These are phyloP conservation scores for Paraescarpia echinospica DNA, from an alignment of 1,140 invertebrate species.

Conservation along the genomic window DNA sequence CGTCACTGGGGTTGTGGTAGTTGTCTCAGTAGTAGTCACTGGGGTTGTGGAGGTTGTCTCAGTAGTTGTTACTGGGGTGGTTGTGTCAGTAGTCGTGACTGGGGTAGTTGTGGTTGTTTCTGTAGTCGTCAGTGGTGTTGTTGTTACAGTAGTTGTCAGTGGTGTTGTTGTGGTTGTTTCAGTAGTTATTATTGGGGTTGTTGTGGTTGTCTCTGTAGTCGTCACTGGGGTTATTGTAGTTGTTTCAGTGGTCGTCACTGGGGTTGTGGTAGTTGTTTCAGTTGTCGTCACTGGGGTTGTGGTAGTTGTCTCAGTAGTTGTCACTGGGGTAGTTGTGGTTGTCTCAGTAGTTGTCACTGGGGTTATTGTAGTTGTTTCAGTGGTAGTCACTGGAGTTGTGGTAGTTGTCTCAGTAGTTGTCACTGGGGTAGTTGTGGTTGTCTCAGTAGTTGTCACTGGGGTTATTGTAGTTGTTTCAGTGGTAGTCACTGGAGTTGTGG, in stretches of 20 bases:
- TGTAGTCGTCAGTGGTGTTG: background rate
- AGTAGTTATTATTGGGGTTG: background rate
- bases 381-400: background rate
- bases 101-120: background rate
- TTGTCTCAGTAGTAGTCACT: background rate
- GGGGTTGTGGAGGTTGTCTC: background rate
- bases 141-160: background rate
- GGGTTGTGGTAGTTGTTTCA: background rate
- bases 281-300: background rate
- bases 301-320: background rate
- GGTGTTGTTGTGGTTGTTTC: background rate
- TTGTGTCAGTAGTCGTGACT: background rate
- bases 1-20: background rate
- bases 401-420: background rate
- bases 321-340: background rate
- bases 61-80: background rate
- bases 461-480: background rate
- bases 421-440: background rate
- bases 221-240: background rate
- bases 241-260: background rate
- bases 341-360: background rate
- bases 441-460: background rate
- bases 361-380: background rate
- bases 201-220: background rate
- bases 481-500: background rate